Evolutionary conservation across 2,113 vertebrate genomes (phyloP).

Genomic region (Lonchura striata): DNA sequence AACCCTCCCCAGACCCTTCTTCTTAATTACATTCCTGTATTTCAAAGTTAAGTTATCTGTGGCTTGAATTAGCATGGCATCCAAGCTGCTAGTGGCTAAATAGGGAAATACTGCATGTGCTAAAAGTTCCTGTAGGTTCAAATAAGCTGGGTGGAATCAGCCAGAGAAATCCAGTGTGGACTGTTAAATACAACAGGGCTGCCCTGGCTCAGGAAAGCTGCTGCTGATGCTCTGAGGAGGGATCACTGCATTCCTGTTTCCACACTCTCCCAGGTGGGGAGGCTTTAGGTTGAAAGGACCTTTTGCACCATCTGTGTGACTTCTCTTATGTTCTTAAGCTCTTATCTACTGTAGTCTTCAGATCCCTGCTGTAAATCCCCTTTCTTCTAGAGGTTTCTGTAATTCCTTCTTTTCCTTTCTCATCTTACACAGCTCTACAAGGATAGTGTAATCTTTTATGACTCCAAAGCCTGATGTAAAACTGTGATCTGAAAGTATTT

Average conservation of each 20-base stretch:
- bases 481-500: background rate
- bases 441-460: background rate
- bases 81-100: background rate
- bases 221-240: background rate
- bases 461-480: background rate
- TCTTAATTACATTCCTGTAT: background rate
- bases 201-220: background rate
- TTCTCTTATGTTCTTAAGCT: background rate
- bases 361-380: background rate
- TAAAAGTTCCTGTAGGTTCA: background rate
- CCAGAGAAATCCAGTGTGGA: background rate
- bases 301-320: background rate
- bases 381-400: background rate
- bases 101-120: background rate
- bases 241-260: background rate
- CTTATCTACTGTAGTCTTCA: background rate
- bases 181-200: background rate
- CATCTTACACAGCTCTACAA: background rate
- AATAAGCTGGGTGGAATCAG: background rate
- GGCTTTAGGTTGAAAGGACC: background rate
- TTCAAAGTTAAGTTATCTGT: background rate
- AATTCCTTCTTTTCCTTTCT: background rate
- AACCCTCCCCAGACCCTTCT: background rate
- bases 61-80: background rate
- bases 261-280: background rate